Evolutionary conservation across 2,888 invertebrate genomes (phyloP), one percentile per base, ranked within the genome.

Genomic region (Fabriciana adippe): DNA sequence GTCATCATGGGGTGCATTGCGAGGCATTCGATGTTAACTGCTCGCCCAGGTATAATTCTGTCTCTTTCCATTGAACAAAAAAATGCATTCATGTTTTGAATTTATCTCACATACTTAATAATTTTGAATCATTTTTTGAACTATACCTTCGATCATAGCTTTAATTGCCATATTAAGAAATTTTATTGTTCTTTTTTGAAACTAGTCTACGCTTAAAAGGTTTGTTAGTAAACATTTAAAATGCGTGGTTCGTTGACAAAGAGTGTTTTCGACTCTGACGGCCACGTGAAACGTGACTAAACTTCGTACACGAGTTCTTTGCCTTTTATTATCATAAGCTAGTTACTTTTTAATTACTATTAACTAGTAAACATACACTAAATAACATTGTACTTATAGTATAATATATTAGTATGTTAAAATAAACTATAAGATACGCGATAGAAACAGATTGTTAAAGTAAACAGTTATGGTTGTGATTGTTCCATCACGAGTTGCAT

Each of bases 1-100:
- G 82, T 81, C 84, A 88, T 87, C 84, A 88, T 87, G 87, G 89
- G 89, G 89, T 90, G 89, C 87, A 88, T 89, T 90, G 89, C 87
- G 64, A 69, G 59, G 78, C 66, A 67, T 70, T 67, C 66, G 61
- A 69, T 65, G 68, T 68, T 63, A 61, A 72, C 65, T 67, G 54
- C 57, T 62, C 64, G 55, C 69, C 48, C 35, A 64, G 73, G 74
- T 75, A 79, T 82, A 80, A 75, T 76, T 77, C 82, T 73, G 77
- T 84, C 81, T 83, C 82, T 77, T 53, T 60, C 50, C 35, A 72
- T 68, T 41, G 35, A 41, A 41, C 11, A 41, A 41, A 41, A 21
- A 41, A 41, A 41, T 41, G 35, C 2, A 14, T 18, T 41, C n/a
- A 13, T 57, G 18, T 41, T 45, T 56, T 41, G 18, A 41, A 18